Base-by-base conservation (phyloP, 2,888 invertebrate species). In the Aphrophora alni region DNA sequence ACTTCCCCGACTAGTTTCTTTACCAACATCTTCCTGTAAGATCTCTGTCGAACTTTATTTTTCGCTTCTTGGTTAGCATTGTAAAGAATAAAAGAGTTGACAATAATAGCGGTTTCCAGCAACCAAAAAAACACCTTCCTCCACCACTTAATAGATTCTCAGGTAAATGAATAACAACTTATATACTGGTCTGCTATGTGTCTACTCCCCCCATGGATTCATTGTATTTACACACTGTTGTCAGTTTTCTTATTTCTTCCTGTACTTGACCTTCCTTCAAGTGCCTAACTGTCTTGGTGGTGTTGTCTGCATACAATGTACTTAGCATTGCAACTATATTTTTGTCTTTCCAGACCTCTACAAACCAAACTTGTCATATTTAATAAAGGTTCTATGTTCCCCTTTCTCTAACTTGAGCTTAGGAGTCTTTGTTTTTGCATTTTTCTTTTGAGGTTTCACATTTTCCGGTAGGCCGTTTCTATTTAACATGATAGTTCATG, bases 301-400 rank as follows among this genome's bases (percentile, higher is more conserved):
- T 75, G 75, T 75, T 75, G 75, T 75, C 75, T 38, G 21, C 38
- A 75, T 44, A 25, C 24, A 26, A 24, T 28, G 44, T 75, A 51
- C 75, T 75, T 25, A 75, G 51, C 75, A 75, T 75, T 51, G 75
- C 51, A 10, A 75, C 75, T 38, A 44, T 25, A 75, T 75, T 75
- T 44, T 38, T 44, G 27, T 75, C 75, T 75, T 75, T 73, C 73
- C 73, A 73, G 27, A 28, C 7, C n/a, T 33, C 33, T 17, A 33
- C 12, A 28, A 73, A 33, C 25, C 27, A 14, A 70, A 70, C 70
- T 70, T 70, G 70, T 70, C n/a, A 12, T 24, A 3, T 21, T 70
- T 70, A 2, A 14, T 70, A 21, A 70, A 21, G 25, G 33, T 33
- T 33, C 8, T 8, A 33, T 8, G 33, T 33, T 33, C 33, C 33